phyloP scores from a whole-genome alignment of 2,797 vertebrate species.

The Pangasius sanitwongsei region DNA sequence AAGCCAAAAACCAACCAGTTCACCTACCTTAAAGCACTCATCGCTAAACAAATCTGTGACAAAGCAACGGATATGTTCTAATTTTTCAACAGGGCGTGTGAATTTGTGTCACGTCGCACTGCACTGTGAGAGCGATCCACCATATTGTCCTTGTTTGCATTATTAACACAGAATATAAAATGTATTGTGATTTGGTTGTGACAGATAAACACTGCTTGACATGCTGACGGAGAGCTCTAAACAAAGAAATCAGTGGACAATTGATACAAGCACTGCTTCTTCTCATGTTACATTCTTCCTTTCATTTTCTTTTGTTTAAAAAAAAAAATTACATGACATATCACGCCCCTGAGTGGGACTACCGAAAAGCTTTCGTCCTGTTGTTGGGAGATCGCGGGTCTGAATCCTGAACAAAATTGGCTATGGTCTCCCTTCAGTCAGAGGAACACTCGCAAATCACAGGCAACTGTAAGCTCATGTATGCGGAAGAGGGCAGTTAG shows the following conservation, averaged over 20 bases:
- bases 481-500: no score
- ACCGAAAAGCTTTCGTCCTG: not conserved
- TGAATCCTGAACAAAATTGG: not conserved
- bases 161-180: no score
- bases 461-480: no score
- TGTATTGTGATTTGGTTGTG: not conserved
- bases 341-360: no score
- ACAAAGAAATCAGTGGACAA: not conserved
- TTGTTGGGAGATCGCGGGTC: not conserved
- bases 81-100: not conserved
- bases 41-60: not conserved
- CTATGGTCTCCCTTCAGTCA: not conserved
- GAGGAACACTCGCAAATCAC: not conserved
- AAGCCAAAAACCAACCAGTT: not conserved
- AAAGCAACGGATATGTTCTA: not conserved
- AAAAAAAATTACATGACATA: no score
- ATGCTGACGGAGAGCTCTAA: no score
- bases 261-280: not conserved
- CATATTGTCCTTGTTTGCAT: not conserved
- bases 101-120: not conserved
- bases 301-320: no score
- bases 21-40: not conserved
- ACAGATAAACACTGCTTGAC: not conserved
- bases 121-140: not conserved
- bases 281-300: no score